These are phyloP conservation scores for Podarcis lilfordi DNA, from an alignment of 2,797 vertebrate genomes.

Conservation along the genomic window DNA sequence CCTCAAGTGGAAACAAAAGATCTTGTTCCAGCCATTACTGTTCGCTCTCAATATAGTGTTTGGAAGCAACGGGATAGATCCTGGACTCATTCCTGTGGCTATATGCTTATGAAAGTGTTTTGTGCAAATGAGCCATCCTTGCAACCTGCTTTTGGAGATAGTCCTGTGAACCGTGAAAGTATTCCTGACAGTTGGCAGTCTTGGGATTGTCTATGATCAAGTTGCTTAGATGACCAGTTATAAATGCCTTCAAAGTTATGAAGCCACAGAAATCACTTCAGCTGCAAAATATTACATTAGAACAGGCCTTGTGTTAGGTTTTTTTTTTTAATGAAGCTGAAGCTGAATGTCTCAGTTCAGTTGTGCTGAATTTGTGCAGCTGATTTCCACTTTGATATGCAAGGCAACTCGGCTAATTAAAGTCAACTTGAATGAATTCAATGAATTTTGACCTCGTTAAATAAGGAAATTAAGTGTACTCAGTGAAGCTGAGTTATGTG, in stretches of 20 bases:
- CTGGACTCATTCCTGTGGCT: background rate
- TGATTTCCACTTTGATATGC: constrained; percentile 27
- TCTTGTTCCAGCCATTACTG: background rate
- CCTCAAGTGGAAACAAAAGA: background rate
- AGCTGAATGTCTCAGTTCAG: background rate
- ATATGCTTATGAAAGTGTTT: background rate
- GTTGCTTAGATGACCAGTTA: background rate
- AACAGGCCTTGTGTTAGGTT: background rate
- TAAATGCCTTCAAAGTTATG: background rate
- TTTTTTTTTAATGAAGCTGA: background rate
- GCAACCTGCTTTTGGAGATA: background rate
- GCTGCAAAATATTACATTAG: background rate
- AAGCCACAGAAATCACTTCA: background rate
- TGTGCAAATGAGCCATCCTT: background rate
- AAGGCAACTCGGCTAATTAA: constrained; percentile 27
- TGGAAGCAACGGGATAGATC: background rate
- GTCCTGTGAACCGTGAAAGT: background rate
- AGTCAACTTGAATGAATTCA: constrained; percentile 19
- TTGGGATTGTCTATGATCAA: background rate
- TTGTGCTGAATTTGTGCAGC: constrained; percentile 7
- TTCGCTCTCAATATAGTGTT: background rate
- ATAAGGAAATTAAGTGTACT: constrained; percentile 13
- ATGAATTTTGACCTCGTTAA: constrained; percentile 26
- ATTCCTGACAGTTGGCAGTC: background rate
- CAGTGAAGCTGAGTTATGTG: constrained; percentile 10